These are phyloP conservation scores for Mormyrus iriodes DNA, from an alignment of 2,113 vertebrate genomes.

Conservation along the genomic window DNA sequence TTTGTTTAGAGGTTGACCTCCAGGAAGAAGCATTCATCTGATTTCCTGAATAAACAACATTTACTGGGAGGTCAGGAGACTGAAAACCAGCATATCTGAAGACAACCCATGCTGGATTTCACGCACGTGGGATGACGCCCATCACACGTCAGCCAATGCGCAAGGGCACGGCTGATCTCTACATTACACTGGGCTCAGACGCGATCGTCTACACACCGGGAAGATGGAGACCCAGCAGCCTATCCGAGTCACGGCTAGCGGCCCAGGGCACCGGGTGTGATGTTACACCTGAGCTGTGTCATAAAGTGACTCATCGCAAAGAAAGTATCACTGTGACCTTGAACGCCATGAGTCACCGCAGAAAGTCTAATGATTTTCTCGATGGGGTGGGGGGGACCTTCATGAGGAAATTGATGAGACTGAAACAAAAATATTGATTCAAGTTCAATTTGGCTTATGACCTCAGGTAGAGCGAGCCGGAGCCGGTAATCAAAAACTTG, in stretches of 20 bases:
- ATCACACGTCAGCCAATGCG: neutral
- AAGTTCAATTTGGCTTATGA: neutral
- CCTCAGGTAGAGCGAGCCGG: neutral
- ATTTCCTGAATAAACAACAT: neutral
- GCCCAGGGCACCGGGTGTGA: neutral
- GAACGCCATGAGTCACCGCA: neutral
- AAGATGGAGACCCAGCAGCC: neutral
- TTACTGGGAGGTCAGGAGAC: neutral
- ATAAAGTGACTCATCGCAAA: slow-evolving; percentile 14
- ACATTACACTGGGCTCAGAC: neutral
- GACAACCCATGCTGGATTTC: neutral
- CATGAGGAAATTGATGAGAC: neutral
- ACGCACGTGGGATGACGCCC: neutral
- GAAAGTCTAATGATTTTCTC: neutral
- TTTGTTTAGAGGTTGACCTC: neutral
- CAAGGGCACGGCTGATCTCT: neutral
- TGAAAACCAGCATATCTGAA: neutral
- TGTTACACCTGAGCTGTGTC: neutral
- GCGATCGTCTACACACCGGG: neutral
- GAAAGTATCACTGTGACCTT: neutral
- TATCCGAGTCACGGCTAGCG: neutral
- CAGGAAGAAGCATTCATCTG: neutral
- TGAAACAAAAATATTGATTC: neutral
- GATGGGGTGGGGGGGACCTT: neutral
- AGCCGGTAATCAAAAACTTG: neutral